Base-by-base conservation (phyloP, 1,140 invertebrate species). In the Lordiphosa clarofinis region DNA sequence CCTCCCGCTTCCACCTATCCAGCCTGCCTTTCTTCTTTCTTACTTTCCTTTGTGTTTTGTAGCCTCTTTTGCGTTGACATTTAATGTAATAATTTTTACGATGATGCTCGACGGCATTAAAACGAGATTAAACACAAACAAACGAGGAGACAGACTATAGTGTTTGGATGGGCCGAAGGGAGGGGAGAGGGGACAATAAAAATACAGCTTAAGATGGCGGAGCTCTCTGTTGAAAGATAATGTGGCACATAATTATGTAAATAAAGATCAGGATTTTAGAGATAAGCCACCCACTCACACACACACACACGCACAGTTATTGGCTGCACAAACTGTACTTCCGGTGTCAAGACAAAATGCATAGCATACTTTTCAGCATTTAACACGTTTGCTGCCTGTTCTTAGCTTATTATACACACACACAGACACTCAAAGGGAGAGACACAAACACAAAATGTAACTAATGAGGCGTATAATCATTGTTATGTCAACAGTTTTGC, bases 381-480 rank as follows among this genome's bases (percentile, higher is more conserved):
- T 31, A 31, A 31, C 28, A 31, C 28, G 28, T 31, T 31, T 31
- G 28, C 28, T 15, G 15, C 15, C 15, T 1, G 1, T 15, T 15
- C 15, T 2, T 15, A 54, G 61, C 63, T n/a, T n/a, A n/a, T n/a
- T n/a, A n/a, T n/a, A 68, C 40, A 65, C 9, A 42, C 38, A 46
- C 10, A 56, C 37, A 48, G n/a, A 31, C 31, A 57, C 37, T 42
- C 8, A 11, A 40, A 57, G 24, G 37, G 8, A 59, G 24, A 19
- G 35, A 56, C 48, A 63, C 19, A 54, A 24, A 54, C 43, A 65
- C 54, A 55, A 71, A 70, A 84, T 86, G 73, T 84, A 76, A 78
- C 78, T 84, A 84, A 84, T 84, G 78, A 84, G 78, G 73, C 78
- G 79, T 86, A 84, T 84, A 84, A 84, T 84, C 78, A 84, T 84